These are phyloP conservation scores for Rhinolophus sinicus DNA, from an alignment of 2,113 vertebrate genomes.

Conservation along the genomic window DNA sequence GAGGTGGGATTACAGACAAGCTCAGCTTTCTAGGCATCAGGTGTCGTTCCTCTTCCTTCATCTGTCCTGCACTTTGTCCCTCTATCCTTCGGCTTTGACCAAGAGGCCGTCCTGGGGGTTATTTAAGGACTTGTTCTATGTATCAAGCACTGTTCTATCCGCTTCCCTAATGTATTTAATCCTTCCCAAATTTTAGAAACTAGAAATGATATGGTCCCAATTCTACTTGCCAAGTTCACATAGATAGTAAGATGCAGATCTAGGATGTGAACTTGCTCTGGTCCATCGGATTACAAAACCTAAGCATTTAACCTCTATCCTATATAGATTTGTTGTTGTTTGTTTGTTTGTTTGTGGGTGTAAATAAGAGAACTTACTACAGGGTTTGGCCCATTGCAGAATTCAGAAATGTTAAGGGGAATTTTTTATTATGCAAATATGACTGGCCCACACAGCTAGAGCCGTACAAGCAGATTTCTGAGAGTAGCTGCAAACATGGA, in stretches of 20 bases:
- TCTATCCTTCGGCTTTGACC: background rate
- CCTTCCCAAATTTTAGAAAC: background rate
- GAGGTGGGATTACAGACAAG: background rate
- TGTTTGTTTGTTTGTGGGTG: background rate
- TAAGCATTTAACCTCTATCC: background rate
- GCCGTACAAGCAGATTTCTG: slow-evolving; percentile 1
- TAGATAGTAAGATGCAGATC: background rate
- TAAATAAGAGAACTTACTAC: background rate
- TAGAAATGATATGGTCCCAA: background rate
- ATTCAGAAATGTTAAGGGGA: background rate
- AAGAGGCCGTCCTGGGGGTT: background rate
- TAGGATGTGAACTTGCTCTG: background rate
- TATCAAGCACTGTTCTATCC: background rate
- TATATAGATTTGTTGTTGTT: background rate
- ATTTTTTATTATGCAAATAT: background rate
- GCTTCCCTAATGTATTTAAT: background rate
- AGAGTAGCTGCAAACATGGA: background rate
- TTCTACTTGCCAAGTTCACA: slow-evolving; percentile 1
- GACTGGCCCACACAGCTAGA: background rate
- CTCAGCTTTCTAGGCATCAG: background rate
- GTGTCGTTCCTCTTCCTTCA: background rate
- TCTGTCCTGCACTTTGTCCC: background rate
- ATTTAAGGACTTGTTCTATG: background rate
- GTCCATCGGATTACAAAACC: background rate
- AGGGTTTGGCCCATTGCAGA: background rate